A percentile compares a stretch with the other conserved stretches of the same genome.
Evolutionary conservation across 2,888 invertebrate species (phyloP).

Genomic region (Esperia sulphurella): DNA sequence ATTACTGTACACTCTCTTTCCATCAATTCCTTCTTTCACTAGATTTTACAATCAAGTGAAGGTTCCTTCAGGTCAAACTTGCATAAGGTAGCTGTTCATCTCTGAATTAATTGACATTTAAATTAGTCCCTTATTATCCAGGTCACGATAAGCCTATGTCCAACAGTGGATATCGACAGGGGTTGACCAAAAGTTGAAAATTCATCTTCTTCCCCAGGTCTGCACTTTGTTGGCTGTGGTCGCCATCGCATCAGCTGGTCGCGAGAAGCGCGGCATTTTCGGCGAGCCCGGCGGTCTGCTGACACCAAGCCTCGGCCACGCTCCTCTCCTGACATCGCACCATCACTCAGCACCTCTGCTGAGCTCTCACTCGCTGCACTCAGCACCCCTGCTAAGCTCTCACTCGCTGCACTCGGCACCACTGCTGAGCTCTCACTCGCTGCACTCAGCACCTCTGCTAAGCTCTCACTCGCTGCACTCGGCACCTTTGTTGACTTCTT

Average conservation of each 20-base stretch:
- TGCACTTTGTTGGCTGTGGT: conserved; percentile 34
- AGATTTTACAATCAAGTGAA: no score
- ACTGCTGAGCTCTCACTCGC: conserved; percentile 12
- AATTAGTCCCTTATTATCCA: no score
- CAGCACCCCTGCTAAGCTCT: conserved; percentile 19
- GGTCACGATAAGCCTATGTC: no score
- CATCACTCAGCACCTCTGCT: conserved; percentile 13
- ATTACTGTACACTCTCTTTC: no score
- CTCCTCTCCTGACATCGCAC: conserved; percentile 13
- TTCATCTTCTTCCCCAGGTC: conserved; percentile 23
- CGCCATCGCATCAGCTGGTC: conserved; percentile 32
- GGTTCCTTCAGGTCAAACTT: no score
- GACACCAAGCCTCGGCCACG: conserved; percentile 21
- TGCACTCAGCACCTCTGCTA: conserved; percentile 10
- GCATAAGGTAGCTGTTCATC: no score
- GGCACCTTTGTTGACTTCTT: conserved; percentile 7
- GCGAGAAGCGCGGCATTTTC: conserved; percentile 49
- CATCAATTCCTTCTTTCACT: no score
- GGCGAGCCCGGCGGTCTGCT: conserved; percentile 40
- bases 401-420: conserved; percentile 12
- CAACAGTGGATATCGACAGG: no score
- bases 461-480: conserved; percentile 13
- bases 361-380: conserved; percentile 3
- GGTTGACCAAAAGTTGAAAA: no score
- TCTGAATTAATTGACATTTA: no score